A percentile compares a stretch with the other conserved stretches of the same genome.
phyloP scores from a whole-genome alignment of 2,888 invertebrate genomes.

The Helobdella robusta region DNA sequence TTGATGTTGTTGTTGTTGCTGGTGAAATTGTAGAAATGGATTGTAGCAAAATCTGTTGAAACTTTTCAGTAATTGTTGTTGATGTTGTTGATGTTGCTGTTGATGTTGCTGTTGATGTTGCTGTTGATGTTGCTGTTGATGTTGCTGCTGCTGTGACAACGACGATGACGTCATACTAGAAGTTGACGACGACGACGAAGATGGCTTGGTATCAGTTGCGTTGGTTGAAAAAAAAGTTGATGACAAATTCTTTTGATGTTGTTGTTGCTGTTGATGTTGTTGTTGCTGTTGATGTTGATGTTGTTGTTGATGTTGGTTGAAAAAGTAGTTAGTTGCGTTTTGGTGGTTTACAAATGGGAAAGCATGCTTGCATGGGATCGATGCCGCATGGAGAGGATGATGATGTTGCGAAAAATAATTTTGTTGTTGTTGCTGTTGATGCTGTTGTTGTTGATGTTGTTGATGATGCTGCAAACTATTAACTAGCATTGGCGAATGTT shows the following conservation, averaged over 20 bases:
- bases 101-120: constrained; percentile 12
- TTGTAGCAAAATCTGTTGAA: no score
- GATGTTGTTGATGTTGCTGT: background rate
- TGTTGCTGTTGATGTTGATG: constrained; percentile 9
- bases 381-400: background rate
- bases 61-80: no score
- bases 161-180: no score
- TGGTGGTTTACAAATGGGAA: background rate
- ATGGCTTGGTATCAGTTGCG: no score
- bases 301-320: constrained; percentile 14
- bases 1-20: constrained; percentile 7
- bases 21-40: no score
- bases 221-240: background rate
- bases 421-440: background rate
- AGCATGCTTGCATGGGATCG: no score
- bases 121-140: constrained; percentile 4
- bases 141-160: no score
- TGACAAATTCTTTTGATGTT: background rate
- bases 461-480: no score
- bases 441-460: constrained; percentile 4
- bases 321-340: background rate
- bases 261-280: constrained; percentile 8
- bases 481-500: no score
- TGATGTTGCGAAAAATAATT: background rate
- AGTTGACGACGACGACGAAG: no score